These are phyloP conservation scores for Willowsia nigromaculata DNA, from an alignment of 2,888 invertebrate genomes.

Conservation along the genomic window DNA sequence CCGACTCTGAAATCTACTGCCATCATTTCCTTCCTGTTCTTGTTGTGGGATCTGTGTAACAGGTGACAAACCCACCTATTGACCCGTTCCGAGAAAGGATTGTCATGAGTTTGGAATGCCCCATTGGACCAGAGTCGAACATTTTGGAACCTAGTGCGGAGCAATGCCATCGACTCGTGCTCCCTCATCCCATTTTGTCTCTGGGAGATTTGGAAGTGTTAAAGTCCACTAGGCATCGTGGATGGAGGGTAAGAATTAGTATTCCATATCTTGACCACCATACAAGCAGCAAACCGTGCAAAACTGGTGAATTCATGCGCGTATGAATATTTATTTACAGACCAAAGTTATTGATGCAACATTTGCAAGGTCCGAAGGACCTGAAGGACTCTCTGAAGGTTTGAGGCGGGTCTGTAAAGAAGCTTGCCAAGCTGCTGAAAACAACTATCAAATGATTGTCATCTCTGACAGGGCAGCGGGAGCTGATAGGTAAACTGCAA, in stretches of 20 bases:
- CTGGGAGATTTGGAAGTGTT: constrained; percentile 93
- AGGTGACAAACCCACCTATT: constrained; percentile 98
- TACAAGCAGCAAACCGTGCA: no score
- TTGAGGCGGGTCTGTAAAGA: constrained; percentile 89
- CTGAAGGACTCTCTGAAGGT: constrained; percentile 88
- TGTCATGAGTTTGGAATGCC: constrained; percentile 98
- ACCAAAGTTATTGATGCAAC: constrained; percentile 93
- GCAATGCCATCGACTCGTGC: constrained; percentile 94
- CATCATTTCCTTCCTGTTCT: constrained; percentile 34
- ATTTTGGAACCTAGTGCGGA: constrained; percentile 92
- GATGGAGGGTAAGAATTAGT: constrained; percentile 90
- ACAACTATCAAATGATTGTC: constrained; percentile 91
- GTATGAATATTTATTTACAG: no score
- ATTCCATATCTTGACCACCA: no score
- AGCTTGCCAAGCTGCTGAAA: constrained; percentile 89
- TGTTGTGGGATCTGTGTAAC: constrained; percentile 68
- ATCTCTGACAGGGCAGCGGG: constrained; percentile 87
- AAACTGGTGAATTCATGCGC: no score
- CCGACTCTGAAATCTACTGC: constrained; percentile 8
- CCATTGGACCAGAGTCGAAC: constrained; percentile 97
- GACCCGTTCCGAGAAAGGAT: constrained; percentile 99
- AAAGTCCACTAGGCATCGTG: constrained; percentile 89
- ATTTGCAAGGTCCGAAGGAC: constrained; percentile 88
- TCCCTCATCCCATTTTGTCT: constrained; percentile 96
- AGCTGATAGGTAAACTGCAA: constrained; percentile 81